A percentile compares a stretch with the other conserved stretches of the same genome.
These are phyloP conservation scores for Sturnira hondurensis DNA, from an alignment of 2,113 vertebrate species.

Conservation along the genomic window DNA sequence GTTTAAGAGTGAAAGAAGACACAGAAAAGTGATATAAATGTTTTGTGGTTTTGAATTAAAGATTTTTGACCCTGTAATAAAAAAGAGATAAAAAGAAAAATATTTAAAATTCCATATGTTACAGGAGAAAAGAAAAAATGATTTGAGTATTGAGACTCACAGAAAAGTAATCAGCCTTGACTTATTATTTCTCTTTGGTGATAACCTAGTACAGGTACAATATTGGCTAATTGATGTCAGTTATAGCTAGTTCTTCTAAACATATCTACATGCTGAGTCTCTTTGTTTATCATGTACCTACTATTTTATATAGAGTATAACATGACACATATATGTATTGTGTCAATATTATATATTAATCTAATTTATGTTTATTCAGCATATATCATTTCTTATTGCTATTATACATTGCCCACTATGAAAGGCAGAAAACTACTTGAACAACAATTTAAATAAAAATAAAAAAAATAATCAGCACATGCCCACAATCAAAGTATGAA, in stretches of 20 bases:
- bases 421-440: too few relatives aligned
- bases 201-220: not conserved
- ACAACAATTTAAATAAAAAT: too few relatives aligned
- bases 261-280: not conserved
- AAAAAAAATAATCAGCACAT: not conserved
- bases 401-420: not conserved
- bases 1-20: not conserved
- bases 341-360: not conserved
- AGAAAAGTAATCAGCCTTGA: not conserved
- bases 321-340: not conserved
- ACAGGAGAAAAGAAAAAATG: not conserved
- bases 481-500: not conserved
- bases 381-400: not conserved
- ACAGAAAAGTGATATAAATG: not conserved
- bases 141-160: not conserved
- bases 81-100: not conserved
- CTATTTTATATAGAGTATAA: not conserved
- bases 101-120: not conserved
- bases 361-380: not conserved
- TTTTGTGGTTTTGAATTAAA: constrained; percentile 13
- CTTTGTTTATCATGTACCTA: not conserved
- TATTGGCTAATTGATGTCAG: not conserved
- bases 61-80: not conserved
- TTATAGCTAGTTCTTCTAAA: not conserved
- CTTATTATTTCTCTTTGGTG: not conserved